Evolutionary conservation across 1,140 invertebrate species (phyloP), one percentile per base, ranked within the genome.

Genomic region (Musca vetustissima): DNA sequence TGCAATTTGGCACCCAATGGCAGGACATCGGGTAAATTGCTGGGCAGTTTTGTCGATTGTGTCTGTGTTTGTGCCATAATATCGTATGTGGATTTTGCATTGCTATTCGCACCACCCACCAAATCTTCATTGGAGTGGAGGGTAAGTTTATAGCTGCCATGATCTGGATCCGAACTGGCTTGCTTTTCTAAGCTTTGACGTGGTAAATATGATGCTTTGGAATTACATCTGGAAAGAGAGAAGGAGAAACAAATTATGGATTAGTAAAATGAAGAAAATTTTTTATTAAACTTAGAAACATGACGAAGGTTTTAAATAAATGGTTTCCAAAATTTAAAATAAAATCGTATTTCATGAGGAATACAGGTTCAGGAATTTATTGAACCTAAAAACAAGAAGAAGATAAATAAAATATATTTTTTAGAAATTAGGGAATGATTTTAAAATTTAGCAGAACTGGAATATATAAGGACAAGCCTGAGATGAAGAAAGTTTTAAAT

Each of bases 151-250:
- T 92, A 92, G 75, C 89, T 91, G 64, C 91, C 91, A 75, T 91
- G 90, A 74, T 91, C 87, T 4, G 87, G 86, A 71, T 87, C 87
- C 25, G 79, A 75, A 17, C 77, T 86, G 52, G 87, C 87, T 24
- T 86, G 83, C 71, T 84, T 83, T 69, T 89, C 89, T 28, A 87
- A 83, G 74, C 91, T 90, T 69, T 90, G 85, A 17, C 89, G 84
- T 2, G 89, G 88, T 83, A 92, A 81, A 79, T 92, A 92, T 47
- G 91, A 92, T 69, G 91, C 91, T 83, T 93, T 92, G 17, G 91
- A 92, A 75, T 92, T 90, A 74, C 89, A 91, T 84, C 91, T 93
- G 85, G 4, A 87, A 88, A 64, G 73, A 64, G 73, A 75, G 24
- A 49, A 50, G 22, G 43, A 68, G 15, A 48, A 73, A 77, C 17